Evolutionary conservation across 2,797 vertebrate species (phyloP), one percentile per base, ranked within the genome.

Genomic region (Staurois parvus): DNA sequence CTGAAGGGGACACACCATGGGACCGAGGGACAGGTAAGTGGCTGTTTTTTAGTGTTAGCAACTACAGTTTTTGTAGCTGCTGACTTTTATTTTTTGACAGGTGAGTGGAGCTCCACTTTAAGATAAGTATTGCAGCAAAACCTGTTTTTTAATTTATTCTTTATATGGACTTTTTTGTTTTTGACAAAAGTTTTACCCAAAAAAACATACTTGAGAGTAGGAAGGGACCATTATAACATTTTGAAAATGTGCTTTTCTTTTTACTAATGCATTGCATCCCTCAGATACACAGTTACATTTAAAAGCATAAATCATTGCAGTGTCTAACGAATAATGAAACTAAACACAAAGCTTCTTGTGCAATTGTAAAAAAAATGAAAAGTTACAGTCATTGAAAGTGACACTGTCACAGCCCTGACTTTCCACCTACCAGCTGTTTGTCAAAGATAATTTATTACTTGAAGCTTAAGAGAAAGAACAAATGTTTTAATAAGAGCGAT

Each of bases 391-490:
- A 81, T 72, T 81, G 32, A 45, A 81, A 59, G 26, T 64, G 80
- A 74, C 69, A 73, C 52, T 73, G 45, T 81, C 69, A 64, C 80
- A 82, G 80, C 32, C 8, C 21, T 81, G 45, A 73, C 70, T 82
- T 62, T 56, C 70, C 70, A 64, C 81, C 59, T 30, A 74, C 59
- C 72, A 83, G 52, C 70, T 82, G 79, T 72, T 82, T 62, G 48
- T 74, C 70, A 83, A 83, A 83, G 34, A 75, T 66, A 83, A 74
- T 75, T 83, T 75, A 83, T 75, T 75, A 67, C 56, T 48, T 29
- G 26, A 9, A 64, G 59, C 37, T 32, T 74, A 66, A 73, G 70
- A 59, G 30, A 81, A 72, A 59, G 67, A 26, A 11, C 10, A 40
- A 29, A 79, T 79, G 67, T n/a, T 79, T 30, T 48, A 42, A 79